Evolutionary conservation across 2,888 invertebrate species (phyloP), one percentile per base, ranked within the genome.

Genomic region (Odontocerum albicorne): DNA sequence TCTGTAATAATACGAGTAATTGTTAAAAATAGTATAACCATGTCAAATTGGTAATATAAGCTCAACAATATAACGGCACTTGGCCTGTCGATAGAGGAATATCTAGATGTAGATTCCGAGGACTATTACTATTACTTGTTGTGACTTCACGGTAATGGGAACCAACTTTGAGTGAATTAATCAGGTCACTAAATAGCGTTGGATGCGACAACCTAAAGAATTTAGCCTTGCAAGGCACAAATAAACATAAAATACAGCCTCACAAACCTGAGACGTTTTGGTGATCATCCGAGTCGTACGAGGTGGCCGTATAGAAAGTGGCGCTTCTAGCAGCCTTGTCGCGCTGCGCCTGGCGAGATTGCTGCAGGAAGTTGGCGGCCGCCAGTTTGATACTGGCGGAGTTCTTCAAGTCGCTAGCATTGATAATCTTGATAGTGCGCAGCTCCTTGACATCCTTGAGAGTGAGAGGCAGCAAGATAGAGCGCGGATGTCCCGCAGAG

Each of bases 341-440:
- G 13, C 49, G 52, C 44, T 75, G 72, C 16, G 72, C 73, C 57
- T 73, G 65, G 65, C 77, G 78, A 62, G 73, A 74, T 62, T 78
- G 77, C 44, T 77, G 74, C 21, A 79, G 63, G 12, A 79, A 66
- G 62, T 78, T 78, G 0, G 79, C 78, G 0, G 80, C 77, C 0
- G 79, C 75, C 42, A 79, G 62, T 59, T 79, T 80, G 21, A 82
- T 76, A 63, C 77, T 80, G 3, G 80, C 74, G 4, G 78, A 74
- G 59, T 78, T 74, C 68, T 79, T 75, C 60, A 83, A 66, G 62
- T 80, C 80, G 0, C 83, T 74, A 0, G 86, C 82, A 63, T 87
- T 87, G 46, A 88, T 82, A 50, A 89, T 86, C 72, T 88, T 86
- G 51, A 87, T 84, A 1, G 85, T 83, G 63, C 83, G 84, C 51